These are phyloP conservation scores for Taenioides sp. DNA, from an alignment of 2,797 vertebrate genomes.

Conservation along the genomic window DNA sequence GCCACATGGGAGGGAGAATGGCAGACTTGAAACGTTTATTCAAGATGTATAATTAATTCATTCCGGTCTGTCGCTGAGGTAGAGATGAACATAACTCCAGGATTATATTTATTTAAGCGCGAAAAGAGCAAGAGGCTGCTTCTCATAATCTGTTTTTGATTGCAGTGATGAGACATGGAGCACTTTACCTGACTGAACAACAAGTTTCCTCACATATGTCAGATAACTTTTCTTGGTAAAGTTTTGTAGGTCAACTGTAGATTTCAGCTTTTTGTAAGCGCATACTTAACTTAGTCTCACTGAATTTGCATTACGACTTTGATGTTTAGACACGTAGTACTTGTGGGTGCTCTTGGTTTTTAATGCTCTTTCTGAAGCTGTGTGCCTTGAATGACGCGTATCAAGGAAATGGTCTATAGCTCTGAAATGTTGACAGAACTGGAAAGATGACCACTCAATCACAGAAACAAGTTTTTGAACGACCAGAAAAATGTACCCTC, in stretches of 20 bases:
- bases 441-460: not conserved
- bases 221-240: constrained; percentile 25
- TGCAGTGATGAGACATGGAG: not conserved
- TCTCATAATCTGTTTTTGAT: constrained; percentile 9
- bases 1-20: constrained; percentile 24
- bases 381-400: not conserved
- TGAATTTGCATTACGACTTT: not conserved
- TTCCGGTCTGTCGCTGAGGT: constrained; percentile 14
- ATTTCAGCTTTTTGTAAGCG: constrained; percentile 19
- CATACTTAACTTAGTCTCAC: not conserved
- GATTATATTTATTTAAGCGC: constrained; percentile 23
- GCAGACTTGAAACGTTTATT: constrained; percentile 30
- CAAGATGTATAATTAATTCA: constrained; percentile 37
- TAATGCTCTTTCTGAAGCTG: not conserved
- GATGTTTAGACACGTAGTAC: not conserved
- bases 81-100: constrained; percentile 16
- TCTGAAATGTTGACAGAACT: not conserved
- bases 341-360: not conserved
- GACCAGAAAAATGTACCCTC: not conserved
- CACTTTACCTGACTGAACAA: constrained; percentile 12
- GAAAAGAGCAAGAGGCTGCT: constrained; percentile 1
- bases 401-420: not conserved
- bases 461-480: not conserved
- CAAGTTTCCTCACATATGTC: constrained; percentile 13
- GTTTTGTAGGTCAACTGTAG: constrained; percentile 31